phyloP scores from a whole-genome alignment of 2,797 vertebrate genomes.

The Paguma larvata region DNA sequence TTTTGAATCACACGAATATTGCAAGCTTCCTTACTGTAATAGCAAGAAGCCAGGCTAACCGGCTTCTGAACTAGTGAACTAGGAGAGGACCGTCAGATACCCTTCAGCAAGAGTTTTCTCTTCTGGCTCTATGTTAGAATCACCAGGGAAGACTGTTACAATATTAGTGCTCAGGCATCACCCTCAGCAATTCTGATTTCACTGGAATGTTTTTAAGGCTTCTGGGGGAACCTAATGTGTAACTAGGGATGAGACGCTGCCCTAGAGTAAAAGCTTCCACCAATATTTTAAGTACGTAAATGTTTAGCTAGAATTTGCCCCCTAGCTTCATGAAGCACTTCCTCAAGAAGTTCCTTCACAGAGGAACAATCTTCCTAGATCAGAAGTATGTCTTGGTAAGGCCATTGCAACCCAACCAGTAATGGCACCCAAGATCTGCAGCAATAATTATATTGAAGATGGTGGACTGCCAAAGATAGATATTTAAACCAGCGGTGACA shows the following conservation, averaged over 20 bases:
- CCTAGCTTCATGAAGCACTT: neutral
- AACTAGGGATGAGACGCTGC: neutral
- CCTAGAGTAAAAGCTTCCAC: conserved; percentile 30
- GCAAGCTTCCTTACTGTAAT: neutral
- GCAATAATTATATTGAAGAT: conserved; percentile 18
- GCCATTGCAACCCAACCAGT: neutral
- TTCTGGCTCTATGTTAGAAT: neutral
- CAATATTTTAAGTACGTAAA: neutral
- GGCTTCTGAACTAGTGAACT: neutral
- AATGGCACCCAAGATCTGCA: neutral
- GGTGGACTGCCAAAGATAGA: conserved; percentile 6
- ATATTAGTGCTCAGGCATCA: neutral
- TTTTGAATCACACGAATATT: neutral
- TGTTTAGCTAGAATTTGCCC: neutral
- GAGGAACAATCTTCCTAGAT: neutral
- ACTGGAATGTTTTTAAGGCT: neutral
- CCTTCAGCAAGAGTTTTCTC: neutral
- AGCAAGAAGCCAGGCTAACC: neutral
- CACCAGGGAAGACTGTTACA: neutral
- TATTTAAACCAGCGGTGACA: neutral
- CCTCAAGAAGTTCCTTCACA: neutral
- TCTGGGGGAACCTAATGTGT: neutral
- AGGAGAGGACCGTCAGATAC: neutral
- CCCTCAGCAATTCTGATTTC: neutral
- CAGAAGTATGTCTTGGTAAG: conserved; percentile 11